Percentiles rank a stretch among this genome's conserved stretches.
Conservation (phyloP, 2,797 vertebrate species). For the Hemibagrus guttatus region DNA sequence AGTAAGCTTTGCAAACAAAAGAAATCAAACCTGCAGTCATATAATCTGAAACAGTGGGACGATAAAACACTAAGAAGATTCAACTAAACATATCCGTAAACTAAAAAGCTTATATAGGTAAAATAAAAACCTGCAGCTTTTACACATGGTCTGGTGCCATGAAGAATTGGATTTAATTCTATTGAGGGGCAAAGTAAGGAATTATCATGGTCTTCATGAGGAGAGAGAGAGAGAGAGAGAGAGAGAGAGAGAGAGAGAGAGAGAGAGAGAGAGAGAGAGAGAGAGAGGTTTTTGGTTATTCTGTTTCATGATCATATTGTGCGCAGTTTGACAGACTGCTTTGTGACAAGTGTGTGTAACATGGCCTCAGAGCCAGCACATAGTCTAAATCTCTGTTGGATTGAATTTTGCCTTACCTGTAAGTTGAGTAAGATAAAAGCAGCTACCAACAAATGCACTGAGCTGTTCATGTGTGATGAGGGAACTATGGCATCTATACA, state of each 20-base stretch:
- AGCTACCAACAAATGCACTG: background rate
- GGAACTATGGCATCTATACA: background rate
- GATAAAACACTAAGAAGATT: background rate
- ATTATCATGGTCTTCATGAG: background rate
- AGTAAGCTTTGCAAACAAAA: background rate
- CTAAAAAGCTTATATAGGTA: background rate
- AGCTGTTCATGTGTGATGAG: slow-evolving; percentile 3
- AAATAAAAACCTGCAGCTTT: background rate
- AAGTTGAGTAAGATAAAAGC: background rate
- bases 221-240: background rate
- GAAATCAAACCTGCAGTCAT: background rate
- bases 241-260: too few relatives aligned
- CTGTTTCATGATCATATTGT: background rate
- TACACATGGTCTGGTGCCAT: background rate
- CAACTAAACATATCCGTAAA: background rate
- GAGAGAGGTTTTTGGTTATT: background rate
- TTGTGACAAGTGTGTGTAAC: background rate
- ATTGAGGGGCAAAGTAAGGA: background rate
- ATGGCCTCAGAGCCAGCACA: background rate
- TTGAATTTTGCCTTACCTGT: background rate
- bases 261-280: too few relatives aligned
- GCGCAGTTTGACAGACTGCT: background rate
- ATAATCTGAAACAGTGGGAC: background rate
- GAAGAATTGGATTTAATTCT: background rate
- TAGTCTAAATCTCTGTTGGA: background rate